Evolutionary conservation across 2,113 vertebrate genomes (phyloP), one percentile per base, ranked within the genome.

Genomic region (Uria lomvia): DNA sequence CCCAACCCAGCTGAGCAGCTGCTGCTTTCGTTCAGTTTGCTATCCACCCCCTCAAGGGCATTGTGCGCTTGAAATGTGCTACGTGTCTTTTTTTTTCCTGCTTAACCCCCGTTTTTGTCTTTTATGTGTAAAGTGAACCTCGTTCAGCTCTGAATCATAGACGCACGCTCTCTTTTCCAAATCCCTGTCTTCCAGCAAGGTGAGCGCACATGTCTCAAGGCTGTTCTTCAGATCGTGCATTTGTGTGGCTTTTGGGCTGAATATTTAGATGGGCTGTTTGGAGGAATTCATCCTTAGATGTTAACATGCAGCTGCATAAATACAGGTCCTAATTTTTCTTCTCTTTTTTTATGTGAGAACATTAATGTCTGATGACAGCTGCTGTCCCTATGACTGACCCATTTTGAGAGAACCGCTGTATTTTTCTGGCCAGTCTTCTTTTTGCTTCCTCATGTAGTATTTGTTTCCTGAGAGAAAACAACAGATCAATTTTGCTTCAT

Each of bases 391-490:
- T 1, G 43, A 56, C 85, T 58, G 87, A 71, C 60, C 55, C 66
- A 14, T 68, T 92, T 63, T 65, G 60, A 84, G 17, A 43, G 40
- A 4, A 92, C 67, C 94, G 73, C 86, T 94, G 66, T 49, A 58
- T 76, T 87, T 87, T 76, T 71, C 89, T 66, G 58, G 53, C 30
- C 80, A 22, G 6, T 18, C 45, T 78, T 59, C 55, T 49, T 86
- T 75, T 68, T 29, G 13, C 49, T 45, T 94, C 62, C 58, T 66
- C 6, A 0, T 36, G 83, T 55, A 59, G 32, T 62, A 45, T 91
- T 68, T 80, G 45, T 88, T 95, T 95, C 73, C 86, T 52, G 50
- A 62, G 55, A 91, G 77, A 95, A 80, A 95, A 95, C 67, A 95
- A 79, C 67, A 84, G 87, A 94, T 79, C 92, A 80, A 71, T 92